These are phyloP conservation scores for Hippocampus zosterae DNA, from an alignment of 2,113 vertebrate species.

Conservation along the genomic window DNA sequence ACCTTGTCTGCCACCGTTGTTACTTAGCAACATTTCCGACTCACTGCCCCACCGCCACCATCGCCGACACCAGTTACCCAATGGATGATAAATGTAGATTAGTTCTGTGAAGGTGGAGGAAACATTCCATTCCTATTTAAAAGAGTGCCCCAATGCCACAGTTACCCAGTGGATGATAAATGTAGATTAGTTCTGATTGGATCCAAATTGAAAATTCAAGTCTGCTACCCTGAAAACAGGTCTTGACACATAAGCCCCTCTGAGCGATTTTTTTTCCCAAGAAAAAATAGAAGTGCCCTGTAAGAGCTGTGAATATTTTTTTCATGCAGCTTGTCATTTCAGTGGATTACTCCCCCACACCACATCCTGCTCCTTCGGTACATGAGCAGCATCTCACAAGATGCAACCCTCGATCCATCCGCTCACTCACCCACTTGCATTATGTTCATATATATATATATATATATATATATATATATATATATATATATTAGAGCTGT, in stretches of 20 bases:
- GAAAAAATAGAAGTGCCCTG: conserved; percentile 60
- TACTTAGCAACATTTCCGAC: conserved; percentile 74
- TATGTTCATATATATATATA: conserved; percentile 8
- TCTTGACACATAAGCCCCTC: conserved; percentile 58
- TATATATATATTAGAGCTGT: too few relatives aligned
- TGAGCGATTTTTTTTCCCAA: conserved; percentile 57
- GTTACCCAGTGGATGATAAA: conserved; percentile 53
- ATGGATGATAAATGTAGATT: conserved; percentile 65
- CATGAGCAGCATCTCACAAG: conserved; percentile 51
- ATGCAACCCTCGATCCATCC: conserved; percentile 35
- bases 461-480: too few relatives aligned
- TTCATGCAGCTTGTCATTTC: conserved; percentile 62
- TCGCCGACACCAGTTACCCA: conserved; percentile 41
- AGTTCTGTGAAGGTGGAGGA: conserved; percentile 34
- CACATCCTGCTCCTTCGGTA: conserved; percentile 48
- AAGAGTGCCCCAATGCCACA: conserved; percentile 21
- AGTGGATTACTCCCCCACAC: conserved; percentile 58
- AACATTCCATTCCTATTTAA: too few relatives aligned
- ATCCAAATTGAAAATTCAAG: conserved; percentile 69
- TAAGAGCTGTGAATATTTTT: conserved; percentile 66
- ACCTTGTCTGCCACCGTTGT: conserved; percentile 65
- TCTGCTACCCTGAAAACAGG: conserved; percentile 66
- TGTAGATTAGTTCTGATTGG: conserved; percentile 68
- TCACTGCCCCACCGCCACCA: conserved; percentile 62
- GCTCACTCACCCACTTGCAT: conserved; percentile 25